Base-by-base conservation (phyloP, 2,888 invertebrate species). In the Leptopterna dolabrata region DNA sequence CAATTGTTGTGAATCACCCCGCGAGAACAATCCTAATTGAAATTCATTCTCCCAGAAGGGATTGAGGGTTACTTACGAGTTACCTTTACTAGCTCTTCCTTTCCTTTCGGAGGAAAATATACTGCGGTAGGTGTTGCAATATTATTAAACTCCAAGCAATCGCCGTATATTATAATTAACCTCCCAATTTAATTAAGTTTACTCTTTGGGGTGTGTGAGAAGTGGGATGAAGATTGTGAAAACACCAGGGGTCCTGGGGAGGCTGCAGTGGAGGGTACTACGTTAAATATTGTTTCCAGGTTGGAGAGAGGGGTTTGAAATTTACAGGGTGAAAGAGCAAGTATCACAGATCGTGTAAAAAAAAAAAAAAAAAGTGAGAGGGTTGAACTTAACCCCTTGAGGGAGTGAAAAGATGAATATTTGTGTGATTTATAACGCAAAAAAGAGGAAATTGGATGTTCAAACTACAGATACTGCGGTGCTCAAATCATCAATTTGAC, bases 111-210 rank as follows among this genome's bases (percentile, higher is more conserved):
- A 14, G 19, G 45, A 45, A 27, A 78, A 78, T 78, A 78, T 78
- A 78, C 41, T 78, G 78, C 45, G 27, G 45, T 41, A 41, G 41
- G 70, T 70, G 63, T 63, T 86, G 45, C 76, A 55, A 76, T 76
- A 86, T 85, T 85, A 85, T 86, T 76, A 86, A 86, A 86, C 76
- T 51, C 76, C 24, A n/a, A 36, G 86, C 86, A 86, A 86, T 86
- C 47, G 70, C 86, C n/a, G 51, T 86, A 51, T 76, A 76, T 86
- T 76, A 86, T 86, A 86, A 86, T 86, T 86, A 86, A 86, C 76
- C 43, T 51, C 51, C 86, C 76, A 76, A 86, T 86, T 86, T 86
- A 86, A 86, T 86, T 86, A 83, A 70, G 83, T 70, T 83, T 29
- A 70, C 83, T 83, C 63, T 83, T 83, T 83, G 63, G 83, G 70